phyloP scores from a whole-genome alignment of 2,888 invertebrate species.

The Parnassius mnemosyne region DNA sequence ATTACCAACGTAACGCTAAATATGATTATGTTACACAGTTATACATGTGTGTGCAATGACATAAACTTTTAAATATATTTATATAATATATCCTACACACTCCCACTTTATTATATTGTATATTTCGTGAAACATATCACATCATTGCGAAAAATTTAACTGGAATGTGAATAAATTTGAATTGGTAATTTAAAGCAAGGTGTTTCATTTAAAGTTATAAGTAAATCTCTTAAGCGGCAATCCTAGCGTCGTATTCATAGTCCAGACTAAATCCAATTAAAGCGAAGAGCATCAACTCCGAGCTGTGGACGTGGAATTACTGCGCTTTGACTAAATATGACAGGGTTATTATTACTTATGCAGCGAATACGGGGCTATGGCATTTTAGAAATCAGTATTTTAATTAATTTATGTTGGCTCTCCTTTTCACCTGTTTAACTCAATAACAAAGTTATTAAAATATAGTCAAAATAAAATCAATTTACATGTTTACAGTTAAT shows the following conservation, averaged over 20 bases:
- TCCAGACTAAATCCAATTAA: slow-evolving; percentile 76
- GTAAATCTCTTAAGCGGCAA: slow-evolving; percentile 59
- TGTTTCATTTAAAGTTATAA: slow-evolving; percentile 30
- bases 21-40: no score
- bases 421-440: no score
- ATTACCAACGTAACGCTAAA: no score
- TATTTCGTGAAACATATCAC: no score
- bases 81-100: no score
- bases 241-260: slow-evolving; percentile 65
- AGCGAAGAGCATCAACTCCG: slow-evolving; percentile 37
- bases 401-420: neutral
- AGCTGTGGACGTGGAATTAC: slow-evolving; percentile 32
- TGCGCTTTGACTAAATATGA: slow-evolving; percentile 33
- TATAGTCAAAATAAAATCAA: no score
- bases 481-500: no score
- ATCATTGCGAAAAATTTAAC: no score
- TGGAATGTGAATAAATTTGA: neutral
- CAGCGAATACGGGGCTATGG: neutral
- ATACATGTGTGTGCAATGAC: no score
- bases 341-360: slow-evolving; percentile 25
- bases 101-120: no score
- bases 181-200: slow-evolving; percentile 31
- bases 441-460: no score
- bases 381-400: neutral
- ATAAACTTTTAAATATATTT: no score